phyloP scores from a whole-genome alignment of 2,888 invertebrate genomes.

The Axea sp. region DNA sequence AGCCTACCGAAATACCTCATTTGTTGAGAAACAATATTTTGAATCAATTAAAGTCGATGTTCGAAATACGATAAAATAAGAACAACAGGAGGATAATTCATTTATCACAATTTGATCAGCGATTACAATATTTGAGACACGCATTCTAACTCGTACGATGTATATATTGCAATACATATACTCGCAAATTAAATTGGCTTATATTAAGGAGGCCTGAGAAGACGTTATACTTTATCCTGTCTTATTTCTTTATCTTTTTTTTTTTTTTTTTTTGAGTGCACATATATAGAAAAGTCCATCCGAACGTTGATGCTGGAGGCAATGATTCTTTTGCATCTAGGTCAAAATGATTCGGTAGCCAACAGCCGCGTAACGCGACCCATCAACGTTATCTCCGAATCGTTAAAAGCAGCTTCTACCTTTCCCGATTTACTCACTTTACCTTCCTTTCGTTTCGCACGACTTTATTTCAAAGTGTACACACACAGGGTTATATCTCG shows the following conservation, averaged over 20 bases:
- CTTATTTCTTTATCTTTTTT: slow-evolving; percentile 15
- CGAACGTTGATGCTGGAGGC: slow-evolving; percentile 48
- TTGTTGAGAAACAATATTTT: too few relatives aligned
- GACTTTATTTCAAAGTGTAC: slow-evolving; percentile 47
- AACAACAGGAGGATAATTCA: too few relatives aligned
- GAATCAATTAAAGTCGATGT: too few relatives aligned
- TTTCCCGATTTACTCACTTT: slow-evolving; percentile 61
- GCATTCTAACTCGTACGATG: too few relatives aligned
- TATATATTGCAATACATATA: too few relatives aligned
- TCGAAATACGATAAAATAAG: too few relatives aligned
- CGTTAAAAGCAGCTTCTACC: slow-evolving; percentile 63
- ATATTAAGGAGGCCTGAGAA: slow-evolving; percentile 37
- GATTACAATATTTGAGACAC: too few relatives aligned
- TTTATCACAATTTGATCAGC: too few relatives aligned
- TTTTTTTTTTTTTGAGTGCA: slow-evolving; percentile 24
- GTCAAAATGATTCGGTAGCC: slow-evolving; percentile 76
- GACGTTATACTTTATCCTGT: slow-evolving; percentile 27
- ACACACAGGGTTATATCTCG: slow-evolving; percentile 34
- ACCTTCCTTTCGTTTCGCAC: slow-evolving; percentile 62
- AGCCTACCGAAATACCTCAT: too few relatives aligned
- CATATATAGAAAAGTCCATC: slow-evolving; percentile 53
- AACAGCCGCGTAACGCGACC: slow-evolving; percentile 68
- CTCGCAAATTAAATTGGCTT: slow-evolving; percentile 19
- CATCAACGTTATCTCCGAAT: slow-evolving; percentile 67
- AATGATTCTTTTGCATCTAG: slow-evolving; percentile 68